phyloP scores from a whole-genome alignment of 64 coral and sea anemone species.

The Montipora capricornis region DNA sequence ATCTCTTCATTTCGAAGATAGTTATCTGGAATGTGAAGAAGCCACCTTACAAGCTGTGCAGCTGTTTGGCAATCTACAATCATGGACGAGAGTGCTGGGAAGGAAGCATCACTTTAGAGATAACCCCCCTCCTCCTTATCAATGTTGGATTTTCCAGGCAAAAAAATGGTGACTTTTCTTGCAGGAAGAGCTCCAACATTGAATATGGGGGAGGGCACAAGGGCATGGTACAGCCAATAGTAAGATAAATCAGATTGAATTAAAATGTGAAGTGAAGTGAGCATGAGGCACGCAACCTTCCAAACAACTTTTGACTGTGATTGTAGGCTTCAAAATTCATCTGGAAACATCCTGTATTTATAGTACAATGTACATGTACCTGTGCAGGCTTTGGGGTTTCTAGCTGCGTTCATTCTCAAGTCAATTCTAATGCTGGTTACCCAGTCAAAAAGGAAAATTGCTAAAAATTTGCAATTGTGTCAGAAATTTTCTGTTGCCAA shows the following conservation, averaged over 20 bases:
- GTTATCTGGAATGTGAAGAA: not conserved
- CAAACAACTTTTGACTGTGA: slow-evolving; percentile 1
- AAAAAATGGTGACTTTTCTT: too few relatives aligned
- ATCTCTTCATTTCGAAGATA: slow-evolving; percentile 14
- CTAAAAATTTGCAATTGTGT: slow-evolving; percentile 36
- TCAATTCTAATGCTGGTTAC: slow-evolving; percentile 38
- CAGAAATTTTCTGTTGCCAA: not conserved
- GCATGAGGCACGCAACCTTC: slow-evolving; percentile 47
- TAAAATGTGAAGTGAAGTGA: slow-evolving; percentile 36
- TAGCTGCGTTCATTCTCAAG: not conserved
- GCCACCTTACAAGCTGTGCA: slow-evolving; percentile 11
- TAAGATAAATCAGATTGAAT: not conserved
- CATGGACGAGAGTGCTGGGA: too few relatives aligned
- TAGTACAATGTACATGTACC: not conserved
- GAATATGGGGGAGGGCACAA: too few relatives aligned
- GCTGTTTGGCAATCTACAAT: slow-evolving; percentile 23
- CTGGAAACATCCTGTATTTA: slow-evolving; percentile 38
- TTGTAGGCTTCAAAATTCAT: slow-evolving; percentile 57
- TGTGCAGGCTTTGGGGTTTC: slow-evolving; percentile 26
- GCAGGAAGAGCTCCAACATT: too few relatives aligned
- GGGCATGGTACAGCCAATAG: too few relatives aligned
- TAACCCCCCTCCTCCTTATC: too few relatives aligned
- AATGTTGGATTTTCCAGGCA: too few relatives aligned
- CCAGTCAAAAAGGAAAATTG: slow-evolving; percentile 11
- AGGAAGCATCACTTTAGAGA: too few relatives aligned